phyloP scores from a whole-genome alignment of 2,113 vertebrate species.

The Lutjanus erythropterus region DNA sequence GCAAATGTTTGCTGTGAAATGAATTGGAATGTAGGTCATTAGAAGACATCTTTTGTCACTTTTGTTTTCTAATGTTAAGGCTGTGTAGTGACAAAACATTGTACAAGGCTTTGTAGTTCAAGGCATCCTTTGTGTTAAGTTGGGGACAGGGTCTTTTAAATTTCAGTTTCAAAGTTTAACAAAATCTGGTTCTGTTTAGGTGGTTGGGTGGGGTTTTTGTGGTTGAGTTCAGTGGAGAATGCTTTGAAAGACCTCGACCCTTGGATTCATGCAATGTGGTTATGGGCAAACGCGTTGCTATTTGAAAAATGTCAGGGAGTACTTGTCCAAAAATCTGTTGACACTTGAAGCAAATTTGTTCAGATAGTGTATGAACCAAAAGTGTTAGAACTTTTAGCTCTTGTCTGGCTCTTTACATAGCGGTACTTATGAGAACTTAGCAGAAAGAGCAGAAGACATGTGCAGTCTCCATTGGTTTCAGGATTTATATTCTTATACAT shows the following conservation, averaged over 20 bases:
- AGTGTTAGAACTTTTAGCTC: slow-evolving; percentile 21
- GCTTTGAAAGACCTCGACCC: slow-evolving; percentile 80
- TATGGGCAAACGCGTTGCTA: slow-evolving; percentile 76
- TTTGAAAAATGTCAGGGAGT: slow-evolving; percentile 77
- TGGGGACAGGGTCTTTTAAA: slow-evolving; percentile 42
- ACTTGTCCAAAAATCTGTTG: slow-evolving; percentile 55
- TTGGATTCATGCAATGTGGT: slow-evolving; percentile 81
- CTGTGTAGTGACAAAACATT: slow-evolving; percentile 13
- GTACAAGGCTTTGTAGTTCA: slow-evolving; percentile 22
- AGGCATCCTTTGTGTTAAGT: slow-evolving; percentile 26
- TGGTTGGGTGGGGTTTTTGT: slow-evolving; percentile 82
- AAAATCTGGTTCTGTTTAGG: slow-evolving; percentile 83
- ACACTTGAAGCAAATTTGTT: slow-evolving; percentile 49
- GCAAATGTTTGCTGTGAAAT: slow-evolving; percentile 28
- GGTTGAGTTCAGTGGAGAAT: slow-evolving; percentile 75
- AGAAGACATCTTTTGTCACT: slow-evolving; percentile 7
- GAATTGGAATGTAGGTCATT: slow-evolving; percentile 2
- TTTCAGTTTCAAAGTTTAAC: slow-evolving; percentile 63
- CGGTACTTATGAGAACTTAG: slow-evolving; percentile 17
- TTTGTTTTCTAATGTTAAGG: slow-evolving; percentile 3
- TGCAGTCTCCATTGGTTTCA: slow-evolving; percentile 20
- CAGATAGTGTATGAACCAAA: slow-evolving; percentile 33
- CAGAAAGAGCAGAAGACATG: slow-evolving; percentile 16
- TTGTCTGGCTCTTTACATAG: slow-evolving; percentile 2
- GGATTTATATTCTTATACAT: slow-evolving; percentile 19